Conservation (phyloP, 2,888 invertebrate genomes). For the Pherbina coryleti region DNA sequence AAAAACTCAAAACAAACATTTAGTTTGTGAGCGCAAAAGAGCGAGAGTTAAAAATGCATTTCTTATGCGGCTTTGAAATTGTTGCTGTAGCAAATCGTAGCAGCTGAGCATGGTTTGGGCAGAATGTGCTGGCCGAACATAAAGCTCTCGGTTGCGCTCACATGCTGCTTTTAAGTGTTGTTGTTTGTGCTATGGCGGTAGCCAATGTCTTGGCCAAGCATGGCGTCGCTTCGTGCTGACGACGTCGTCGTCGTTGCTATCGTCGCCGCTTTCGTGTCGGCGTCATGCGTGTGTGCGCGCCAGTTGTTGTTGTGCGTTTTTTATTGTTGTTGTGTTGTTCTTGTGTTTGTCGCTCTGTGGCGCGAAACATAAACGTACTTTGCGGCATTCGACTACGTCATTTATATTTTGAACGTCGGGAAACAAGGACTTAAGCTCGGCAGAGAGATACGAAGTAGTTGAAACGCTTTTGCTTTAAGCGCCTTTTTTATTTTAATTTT, state of each 20-base stretch:
- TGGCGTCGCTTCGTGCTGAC: neutral
- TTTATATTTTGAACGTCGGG: constrained; percentile 67
- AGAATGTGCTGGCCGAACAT: too few species aligned
- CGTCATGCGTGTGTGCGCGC: neutral
- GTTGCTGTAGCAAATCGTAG: too few species aligned
- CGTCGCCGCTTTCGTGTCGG: neutral
- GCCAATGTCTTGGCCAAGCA: neutral
- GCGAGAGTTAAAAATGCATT: too few species aligned
- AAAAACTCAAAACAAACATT: too few species aligned
- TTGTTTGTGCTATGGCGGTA: too few species aligned
- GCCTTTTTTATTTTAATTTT: constrained; percentile 42
- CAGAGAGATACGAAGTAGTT: constrained; percentile 40
- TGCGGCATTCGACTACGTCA: constrained; percentile 53
- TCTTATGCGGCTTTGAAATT: too few species aligned
- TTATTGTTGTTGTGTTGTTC: neutral
- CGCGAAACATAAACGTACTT: constrained; percentile 14
- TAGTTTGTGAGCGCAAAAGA: too few species aligned
- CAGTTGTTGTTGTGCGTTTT: neutral
- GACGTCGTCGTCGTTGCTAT: neutral
- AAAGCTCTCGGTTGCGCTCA: neutral
- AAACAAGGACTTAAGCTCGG: constrained; percentile 61
- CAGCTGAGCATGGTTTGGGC: too few species aligned
- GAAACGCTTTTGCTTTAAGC: constrained; percentile 40
- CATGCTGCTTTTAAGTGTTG: neutral
- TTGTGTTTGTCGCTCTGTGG: constrained; percentile 29